These are phyloP conservation scores for Bradypodion ventrale DNA, from an alignment of 2,797 vertebrate species.

Conservation along the genomic window DNA sequence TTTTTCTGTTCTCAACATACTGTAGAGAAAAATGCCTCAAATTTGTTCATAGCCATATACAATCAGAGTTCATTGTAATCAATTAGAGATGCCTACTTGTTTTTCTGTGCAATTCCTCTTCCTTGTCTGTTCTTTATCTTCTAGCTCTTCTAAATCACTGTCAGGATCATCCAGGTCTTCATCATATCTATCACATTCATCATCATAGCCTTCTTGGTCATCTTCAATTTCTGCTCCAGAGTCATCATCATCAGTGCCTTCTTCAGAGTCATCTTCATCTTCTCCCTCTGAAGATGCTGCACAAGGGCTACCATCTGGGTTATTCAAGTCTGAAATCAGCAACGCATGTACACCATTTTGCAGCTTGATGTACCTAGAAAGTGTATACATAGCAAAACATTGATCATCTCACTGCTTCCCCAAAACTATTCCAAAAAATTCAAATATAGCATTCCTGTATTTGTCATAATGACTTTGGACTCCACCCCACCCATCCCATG, in stretches of 20 bases:
- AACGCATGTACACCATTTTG: conserved; percentile 88
- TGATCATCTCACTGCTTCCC: neutral
- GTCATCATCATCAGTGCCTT: conserved; percentile 74
- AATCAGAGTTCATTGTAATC: neutral
- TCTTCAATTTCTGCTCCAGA: conserved; percentile 83
- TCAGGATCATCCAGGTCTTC: conserved; percentile 76
- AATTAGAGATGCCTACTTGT: conserved; percentile 78
- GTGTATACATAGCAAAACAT: conserved; percentile 45
- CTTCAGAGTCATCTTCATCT: conserved; percentile 74
- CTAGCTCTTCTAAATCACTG: conserved; percentile 73
- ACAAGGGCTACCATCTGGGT: conserved; percentile 67
- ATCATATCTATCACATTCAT: conserved; percentile 80
- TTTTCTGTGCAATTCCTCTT: conserved; percentile 85
- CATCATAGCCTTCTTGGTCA: conserved; percentile 74
- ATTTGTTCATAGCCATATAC: neutral
- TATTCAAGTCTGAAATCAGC: conserved; percentile 90
- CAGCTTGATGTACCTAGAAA: conserved; percentile 86
- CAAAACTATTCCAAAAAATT: neutral
- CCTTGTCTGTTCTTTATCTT: conserved; percentile 76
- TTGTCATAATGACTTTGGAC: neutral
- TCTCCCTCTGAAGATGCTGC: conserved; percentile 70
- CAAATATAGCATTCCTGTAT: neutral
- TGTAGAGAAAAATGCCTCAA: neutral
- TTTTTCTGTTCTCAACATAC: too few species aligned
- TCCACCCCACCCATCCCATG: too few species aligned